Evolutionary conservation across 2,888 invertebrate genomes (phyloP), one percentile per base, ranked within the genome.

Genomic region (Tuberolachnus salignus): DNA sequence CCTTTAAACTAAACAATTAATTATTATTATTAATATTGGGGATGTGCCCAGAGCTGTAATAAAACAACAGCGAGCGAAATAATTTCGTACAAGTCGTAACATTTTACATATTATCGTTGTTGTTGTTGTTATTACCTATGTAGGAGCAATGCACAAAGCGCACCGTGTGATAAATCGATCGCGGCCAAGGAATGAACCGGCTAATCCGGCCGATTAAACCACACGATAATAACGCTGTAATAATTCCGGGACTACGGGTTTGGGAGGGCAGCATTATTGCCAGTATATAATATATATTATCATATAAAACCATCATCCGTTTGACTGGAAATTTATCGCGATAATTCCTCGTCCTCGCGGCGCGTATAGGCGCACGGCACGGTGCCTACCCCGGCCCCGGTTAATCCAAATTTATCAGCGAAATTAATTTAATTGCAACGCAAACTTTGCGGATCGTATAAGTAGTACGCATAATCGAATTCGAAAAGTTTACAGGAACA

Each of bases 371-470:
- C 6, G 6, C 6, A 34, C 34, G 34, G 34, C 6, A 34, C n/a
- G n/a, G n/a, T n/a, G 34, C 34, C 34, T 34, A n/a, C n/a, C n/a
- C n/a, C n/a, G n/a, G n/a, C 34, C 34, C 6, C 34, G 19, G 34
- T 57, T 75, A 75, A 75, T 75, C 66, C 75, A 34, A 67, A 74
- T 55, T 55, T 59, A 75, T 53, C 63, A 67, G 57, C 34, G 44
- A 75, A 67, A 66, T 75, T 75, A 55, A 75, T 66, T 66, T 75
- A 67, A 67, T 75, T 75, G 55, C 26, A 75, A 67, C 57, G 21
- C 34, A 75, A 66, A 59, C 75, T 67, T 75, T 34, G 44, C 66
- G 23, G 66, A 75, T 66, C 67, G 74, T 66, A 67, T 44, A 66
- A n/a, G n/a, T n/a, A n/a, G n/a, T n/a, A n/a, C n/a, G n/a, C 46